These are phyloP conservation scores for Tiphia femorata DNA, from an alignment of 2,888 invertebrate genomes.

Conservation along the genomic window DNA sequence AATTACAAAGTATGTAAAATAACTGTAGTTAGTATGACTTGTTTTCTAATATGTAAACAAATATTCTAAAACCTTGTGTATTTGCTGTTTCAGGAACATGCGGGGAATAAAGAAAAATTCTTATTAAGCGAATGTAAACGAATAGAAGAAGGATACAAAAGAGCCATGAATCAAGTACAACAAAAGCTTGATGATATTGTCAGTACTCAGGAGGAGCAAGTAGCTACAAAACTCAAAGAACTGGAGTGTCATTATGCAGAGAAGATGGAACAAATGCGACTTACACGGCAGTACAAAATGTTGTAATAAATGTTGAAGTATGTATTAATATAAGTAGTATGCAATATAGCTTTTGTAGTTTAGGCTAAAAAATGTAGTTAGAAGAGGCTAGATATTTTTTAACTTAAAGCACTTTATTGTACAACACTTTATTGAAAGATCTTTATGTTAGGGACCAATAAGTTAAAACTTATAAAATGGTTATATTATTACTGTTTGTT, in stretches of 20 bases:
- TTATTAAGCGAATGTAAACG: slow-evolving; percentile 75
- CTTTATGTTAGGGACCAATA: slow-evolving; percentile 49
- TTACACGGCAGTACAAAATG: slow-evolving; percentile 65
- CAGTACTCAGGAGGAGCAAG: slow-evolving; percentile 70
- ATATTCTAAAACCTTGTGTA: slow-evolving; percentile 1
- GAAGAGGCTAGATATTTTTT: slow-evolving; percentile 66
- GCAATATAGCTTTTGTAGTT: slow-evolving; percentile 62
- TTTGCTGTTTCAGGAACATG: slow-evolving; percentile 71
- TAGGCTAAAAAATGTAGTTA: slow-evolving; percentile 59
- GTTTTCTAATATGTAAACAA: neutral
- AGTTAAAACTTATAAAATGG: slow-evolving; percentile 36
- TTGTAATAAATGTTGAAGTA: slow-evolving; percentile 63
- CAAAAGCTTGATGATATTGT: slow-evolving; percentile 71
- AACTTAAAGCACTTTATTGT: slow-evolving; percentile 64
- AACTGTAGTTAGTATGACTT: neutral
- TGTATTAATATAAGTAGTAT: slow-evolving; percentile 56
- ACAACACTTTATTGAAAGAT: slow-evolving; percentile 51
- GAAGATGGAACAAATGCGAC: slow-evolving; percentile 60
- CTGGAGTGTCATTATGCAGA: slow-evolving; percentile 54
- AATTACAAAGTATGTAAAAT: slow-evolving; percentile 73
- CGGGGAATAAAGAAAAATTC: slow-evolving; percentile 76
- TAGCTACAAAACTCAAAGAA: slow-evolving; percentile 54
- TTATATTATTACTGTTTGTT: slow-evolving; percentile 32
- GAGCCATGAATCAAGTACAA: slow-evolving; percentile 72
- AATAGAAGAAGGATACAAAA: slow-evolving; percentile 75